Percentiles rank a stretch among this genome's conserved stretches.
Evolutionary conservation across 2,113 vertebrate species (phyloP).

Genomic region (Addax nasomaculatus): DNA sequence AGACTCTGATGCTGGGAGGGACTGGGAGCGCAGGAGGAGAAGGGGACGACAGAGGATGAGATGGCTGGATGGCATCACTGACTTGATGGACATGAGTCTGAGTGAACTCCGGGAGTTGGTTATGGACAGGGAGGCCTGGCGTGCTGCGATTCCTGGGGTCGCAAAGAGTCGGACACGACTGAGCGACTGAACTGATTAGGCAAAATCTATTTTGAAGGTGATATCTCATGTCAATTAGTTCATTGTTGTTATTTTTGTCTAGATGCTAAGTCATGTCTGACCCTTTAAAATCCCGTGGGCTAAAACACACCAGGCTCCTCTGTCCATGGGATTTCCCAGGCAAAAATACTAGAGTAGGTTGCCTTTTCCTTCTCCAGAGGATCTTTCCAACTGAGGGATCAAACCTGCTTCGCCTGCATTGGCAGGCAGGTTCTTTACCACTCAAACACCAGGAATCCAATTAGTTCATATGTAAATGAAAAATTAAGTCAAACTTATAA

Average conservation of each 20-base stretch:
- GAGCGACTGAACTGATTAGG: too few relatives aligned
- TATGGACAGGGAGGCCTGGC: too few relatives aligned
- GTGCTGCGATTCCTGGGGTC: too few relatives aligned
- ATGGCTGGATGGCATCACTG: too few relatives aligned
- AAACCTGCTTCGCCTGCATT: not conserved
- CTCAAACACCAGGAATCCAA: not conserved
- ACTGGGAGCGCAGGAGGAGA: too few relatives aligned
- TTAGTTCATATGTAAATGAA: not conserved
- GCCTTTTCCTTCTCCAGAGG: not conserved
- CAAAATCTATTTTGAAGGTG: not conserved
- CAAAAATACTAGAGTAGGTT: not conserved
- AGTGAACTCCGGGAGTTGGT: too few relatives aligned
- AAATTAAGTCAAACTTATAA: not conserved
- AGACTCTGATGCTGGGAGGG: too few relatives aligned
- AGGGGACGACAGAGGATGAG: too few relatives aligned
- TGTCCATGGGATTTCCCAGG: not conserved
- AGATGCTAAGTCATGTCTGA: not conserved
- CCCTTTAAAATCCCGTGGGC: not conserved
- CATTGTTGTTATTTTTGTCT: not conserved
- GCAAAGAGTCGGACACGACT: too few relatives aligned
- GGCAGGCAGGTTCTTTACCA: not conserved
- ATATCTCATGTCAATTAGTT: not conserved
- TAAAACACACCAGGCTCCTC: not conserved
- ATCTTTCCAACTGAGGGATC: not conserved
- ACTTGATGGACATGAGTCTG: too few relatives aligned